phyloP scores from a whole-genome alignment of 2,888 invertebrate genomes.

The Uropetala carovei region DNA sequence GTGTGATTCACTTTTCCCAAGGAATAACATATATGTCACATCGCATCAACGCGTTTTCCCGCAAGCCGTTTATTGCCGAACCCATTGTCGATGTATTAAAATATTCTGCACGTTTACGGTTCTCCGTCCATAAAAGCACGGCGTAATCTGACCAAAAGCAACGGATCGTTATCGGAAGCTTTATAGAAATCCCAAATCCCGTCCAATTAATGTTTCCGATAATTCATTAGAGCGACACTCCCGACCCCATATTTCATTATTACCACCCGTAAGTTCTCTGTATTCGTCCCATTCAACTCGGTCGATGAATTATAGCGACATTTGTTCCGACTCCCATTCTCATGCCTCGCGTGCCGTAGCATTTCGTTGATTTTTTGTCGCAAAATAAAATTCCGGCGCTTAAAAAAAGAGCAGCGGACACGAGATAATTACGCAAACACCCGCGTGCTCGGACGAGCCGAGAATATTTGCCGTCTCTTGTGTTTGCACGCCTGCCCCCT shows the following conservation, averaged over 20 bases:
- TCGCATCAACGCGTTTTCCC: no score
- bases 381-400: neutral
- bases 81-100: no score
- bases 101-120: no score
- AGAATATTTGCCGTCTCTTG: neutral
- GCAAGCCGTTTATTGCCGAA: no score
- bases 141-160: neutral
- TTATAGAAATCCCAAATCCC: neutral
- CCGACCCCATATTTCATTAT: neutral
- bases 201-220: conserved; percentile 14
- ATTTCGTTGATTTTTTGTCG: neutral
- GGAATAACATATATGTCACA: no score
- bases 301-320: neutral
- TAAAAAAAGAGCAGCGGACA: neutral
- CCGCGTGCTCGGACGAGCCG: neutral
- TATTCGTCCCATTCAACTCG: neutral
- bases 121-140: neutral
- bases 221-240: neutral
- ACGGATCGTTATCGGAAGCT: neutral
- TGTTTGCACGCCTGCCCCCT: neutral
- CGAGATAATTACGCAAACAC: conserved; percentile 15
- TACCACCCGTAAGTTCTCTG: neutral
- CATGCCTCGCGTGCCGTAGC: neutral
- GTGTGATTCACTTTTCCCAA: no score
- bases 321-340: neutral